A percentile compares a stretch with the other conserved stretches of the same genome.
These are phyloP conservation scores for Drosophila arizonae DNA, from an alignment of 1,140 invertebrate genomes.

Conservation along the genomic window DNA sequence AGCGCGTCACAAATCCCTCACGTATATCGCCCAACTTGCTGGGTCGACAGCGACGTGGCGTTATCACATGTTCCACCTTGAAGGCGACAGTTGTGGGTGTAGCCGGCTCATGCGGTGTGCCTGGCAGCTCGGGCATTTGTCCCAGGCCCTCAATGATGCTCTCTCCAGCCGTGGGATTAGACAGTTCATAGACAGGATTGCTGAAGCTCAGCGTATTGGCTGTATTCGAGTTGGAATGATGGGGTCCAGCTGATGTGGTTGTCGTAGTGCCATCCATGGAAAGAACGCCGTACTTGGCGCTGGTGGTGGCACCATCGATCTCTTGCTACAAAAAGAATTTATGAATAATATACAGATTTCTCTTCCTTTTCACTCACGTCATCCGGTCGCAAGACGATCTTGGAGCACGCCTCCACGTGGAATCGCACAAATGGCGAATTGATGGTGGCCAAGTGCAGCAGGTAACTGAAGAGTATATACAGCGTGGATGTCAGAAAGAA, in stretches of 20 bases:
- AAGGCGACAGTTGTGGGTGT: conserved; percentile 84
- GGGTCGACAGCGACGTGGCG: conserved; percentile 84
- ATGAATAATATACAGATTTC: not conserved
- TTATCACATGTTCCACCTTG: conserved; percentile 92
- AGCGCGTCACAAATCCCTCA: conserved; percentile 87
- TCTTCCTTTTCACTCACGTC: conserved; percentile 85
- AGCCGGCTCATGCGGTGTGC: conserved; percentile 77
- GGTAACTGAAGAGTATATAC: conserved; percentile 89
- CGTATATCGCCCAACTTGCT: conserved; percentile 82
- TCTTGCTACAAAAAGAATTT: conserved; percentile 62
- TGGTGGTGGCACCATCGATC: conserved; percentile 61
- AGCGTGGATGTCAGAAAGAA: conserved; percentile 92
- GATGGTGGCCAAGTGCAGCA: conserved; percentile 89
- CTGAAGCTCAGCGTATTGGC: conserved; percentile 83
- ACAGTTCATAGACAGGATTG: conserved; percentile 91
- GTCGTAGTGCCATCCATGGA: conserved; percentile 82
- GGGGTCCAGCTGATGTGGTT: conserved; percentile 67
- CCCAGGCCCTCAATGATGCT: conserved; percentile 81
- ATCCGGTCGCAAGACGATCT: conserved; percentile 90
- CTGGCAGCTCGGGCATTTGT: conserved; percentile 76
- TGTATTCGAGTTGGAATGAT: conserved; percentile 30
- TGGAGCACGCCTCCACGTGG: conserved; percentile 90
- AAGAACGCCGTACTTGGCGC: conserved; percentile 74
- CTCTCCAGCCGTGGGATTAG: conserved; percentile 85
- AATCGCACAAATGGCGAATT: conserved; percentile 92